Evolutionary conservation across 2,797 vertebrate species (phyloP).

Genomic region (Hydrolagus colliei): DNA sequence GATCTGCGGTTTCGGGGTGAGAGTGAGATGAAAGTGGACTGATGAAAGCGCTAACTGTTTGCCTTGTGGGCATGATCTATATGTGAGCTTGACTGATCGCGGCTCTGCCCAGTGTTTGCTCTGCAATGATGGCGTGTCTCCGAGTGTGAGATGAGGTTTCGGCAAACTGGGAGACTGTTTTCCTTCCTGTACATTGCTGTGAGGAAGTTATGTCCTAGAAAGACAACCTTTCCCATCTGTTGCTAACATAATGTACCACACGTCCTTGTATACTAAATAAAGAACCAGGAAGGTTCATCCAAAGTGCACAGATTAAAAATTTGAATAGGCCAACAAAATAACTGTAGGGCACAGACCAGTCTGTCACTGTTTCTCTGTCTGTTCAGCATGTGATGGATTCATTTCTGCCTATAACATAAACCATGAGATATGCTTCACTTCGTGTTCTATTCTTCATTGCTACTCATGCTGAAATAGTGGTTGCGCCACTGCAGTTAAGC

Average conservation of each 20-base stretch:
- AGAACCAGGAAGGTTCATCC: conserved; percentile 67
- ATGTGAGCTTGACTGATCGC: conserved; percentile 34
- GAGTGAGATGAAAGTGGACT: conserved; percentile 42
- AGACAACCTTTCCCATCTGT: conserved; percentile 46
- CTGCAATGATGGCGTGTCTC: background rate
- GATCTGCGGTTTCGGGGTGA: conserved; percentile 46
- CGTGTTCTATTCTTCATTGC: conserved; percentile 57
- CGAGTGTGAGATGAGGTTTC: conserved; percentile 30
- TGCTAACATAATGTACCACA: conserved; percentile 49
- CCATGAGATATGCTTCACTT: conserved; percentile 55
- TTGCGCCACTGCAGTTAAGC: conserved; percentile 65
- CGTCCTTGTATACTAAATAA: conserved; percentile 57
- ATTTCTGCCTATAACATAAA: conserved; percentile 50
- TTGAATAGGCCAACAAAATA: conserved; percentile 77
- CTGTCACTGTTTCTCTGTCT: conserved; percentile 74
- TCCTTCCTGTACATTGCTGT: conserved; percentile 44
- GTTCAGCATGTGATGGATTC: conserved; percentile 61
- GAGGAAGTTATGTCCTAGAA: conserved; percentile 45
- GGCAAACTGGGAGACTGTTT: conserved; percentile 46
- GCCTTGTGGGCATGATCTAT: conserved; percentile 39
- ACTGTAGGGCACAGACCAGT: conserved; percentile 78
- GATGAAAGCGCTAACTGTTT: conserved; percentile 44
- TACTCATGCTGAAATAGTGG: conserved; percentile 74
- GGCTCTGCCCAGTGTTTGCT: conserved; percentile 38
- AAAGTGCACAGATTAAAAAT: conserved; percentile 79